A percentile compares a stretch with the other conserved stretches of the same genome.
These are phyloP conservation scores for Lophura nycthemera DNA, from an alignment of 2,113 vertebrate genomes.

Conservation along the genomic window DNA sequence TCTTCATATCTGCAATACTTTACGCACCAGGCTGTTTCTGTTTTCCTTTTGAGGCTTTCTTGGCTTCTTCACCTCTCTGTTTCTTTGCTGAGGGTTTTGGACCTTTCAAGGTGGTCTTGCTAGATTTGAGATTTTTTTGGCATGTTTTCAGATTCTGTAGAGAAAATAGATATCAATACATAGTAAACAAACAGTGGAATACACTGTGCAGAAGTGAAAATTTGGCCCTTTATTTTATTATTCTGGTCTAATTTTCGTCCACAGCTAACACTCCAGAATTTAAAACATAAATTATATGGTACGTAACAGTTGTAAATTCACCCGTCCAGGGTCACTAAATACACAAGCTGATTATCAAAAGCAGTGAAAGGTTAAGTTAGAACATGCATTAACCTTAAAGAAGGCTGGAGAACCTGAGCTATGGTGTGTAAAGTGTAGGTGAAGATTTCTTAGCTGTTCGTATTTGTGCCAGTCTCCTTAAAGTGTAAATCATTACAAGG, in stretches of 20 bases:
- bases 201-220: not conserved
- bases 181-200: not conserved
- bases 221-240: not conserved
- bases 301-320: not conserved
- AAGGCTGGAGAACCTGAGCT: not conserved
- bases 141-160: slow-evolving; percentile 64
- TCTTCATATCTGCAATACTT: not conserved
- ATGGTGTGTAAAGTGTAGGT: not conserved
- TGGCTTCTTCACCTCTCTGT: slow-evolving; percentile 30
- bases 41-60: slow-evolving; percentile 58
- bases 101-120: slow-evolving; percentile 9
- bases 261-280: not conserved
- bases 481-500: not conserved
- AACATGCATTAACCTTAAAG: not conserved
- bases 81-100: slow-evolving; percentile 45
- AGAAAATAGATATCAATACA: not conserved
- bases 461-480: not conserved
- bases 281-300: not conserved
- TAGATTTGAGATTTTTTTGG: not conserved
- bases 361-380: not conserved
- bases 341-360: not conserved
- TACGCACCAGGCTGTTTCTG: slow-evolving; percentile 27
- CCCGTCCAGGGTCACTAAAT: not conserved
- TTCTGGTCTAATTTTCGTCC: not conserved
- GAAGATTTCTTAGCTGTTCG: not conserved